Conservation (phyloP, 2,797 vertebrate species). For the Champsocephalus esox region DNA sequence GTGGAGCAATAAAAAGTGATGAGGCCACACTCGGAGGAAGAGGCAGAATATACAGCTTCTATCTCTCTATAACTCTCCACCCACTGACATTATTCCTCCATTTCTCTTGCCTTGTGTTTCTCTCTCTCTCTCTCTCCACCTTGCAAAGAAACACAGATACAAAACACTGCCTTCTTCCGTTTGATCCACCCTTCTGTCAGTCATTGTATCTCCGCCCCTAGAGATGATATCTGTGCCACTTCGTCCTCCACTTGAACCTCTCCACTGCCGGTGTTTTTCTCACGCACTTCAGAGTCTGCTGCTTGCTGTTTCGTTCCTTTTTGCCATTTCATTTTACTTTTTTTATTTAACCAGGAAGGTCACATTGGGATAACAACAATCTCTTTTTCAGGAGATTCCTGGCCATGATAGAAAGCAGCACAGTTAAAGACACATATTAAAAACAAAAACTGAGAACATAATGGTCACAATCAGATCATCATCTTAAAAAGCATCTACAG, state of each 20-base stretch:
- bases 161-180: slow-evolving; percentile 22
- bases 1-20: slow-evolving; percentile 74
- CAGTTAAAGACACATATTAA: no score
- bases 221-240: slow-evolving; percentile 65
- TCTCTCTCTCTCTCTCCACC: slow-evolving; percentile 25
- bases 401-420: no score
- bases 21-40: slow-evolving; percentile 61
- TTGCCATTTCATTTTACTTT: slow-evolving; percentile 1
- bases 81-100: slow-evolving; percentile 44
- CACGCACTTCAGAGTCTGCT: slow-evolving; percentile 11
- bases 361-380: no score
- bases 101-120: slow-evolving; percentile 11
- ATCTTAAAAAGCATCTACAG: no score
- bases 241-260: slow-evolving; percentile 52
- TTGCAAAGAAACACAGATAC: slow-evolving; percentile 9
- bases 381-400: no score
- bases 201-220: slow-evolving; percentile 25
- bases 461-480: no score
- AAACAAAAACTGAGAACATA: no score
- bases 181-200: slow-evolving; percentile 34
- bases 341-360: no score
- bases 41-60: slow-evolving; percentile 53
- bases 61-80: slow-evolving; percentile 32
- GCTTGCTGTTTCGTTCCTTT: slow-evolving; percentile 9
- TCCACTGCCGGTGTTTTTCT: slow-evolving; percentile 27